phyloP scores from a whole-genome alignment of 2,888 invertebrate species.

The Drosophila limbata region DNA sequence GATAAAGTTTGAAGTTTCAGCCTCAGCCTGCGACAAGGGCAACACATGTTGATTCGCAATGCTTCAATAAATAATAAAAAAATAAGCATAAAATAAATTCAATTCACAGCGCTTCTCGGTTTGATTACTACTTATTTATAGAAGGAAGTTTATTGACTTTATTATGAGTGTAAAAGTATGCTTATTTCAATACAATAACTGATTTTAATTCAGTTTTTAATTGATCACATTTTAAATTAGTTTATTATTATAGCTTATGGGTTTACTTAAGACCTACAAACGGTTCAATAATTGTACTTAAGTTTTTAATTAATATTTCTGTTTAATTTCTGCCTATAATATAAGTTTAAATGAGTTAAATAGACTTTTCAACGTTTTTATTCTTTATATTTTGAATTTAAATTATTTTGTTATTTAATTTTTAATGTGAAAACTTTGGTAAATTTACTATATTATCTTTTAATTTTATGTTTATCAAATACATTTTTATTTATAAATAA shows the following conservation, averaged over 20 bases:
- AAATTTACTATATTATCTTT: background rate
- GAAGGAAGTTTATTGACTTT: background rate
- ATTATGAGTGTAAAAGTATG: background rate
- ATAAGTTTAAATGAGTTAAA: background rate
- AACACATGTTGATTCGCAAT: conserved; percentile 53
- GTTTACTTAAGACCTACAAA: no score
- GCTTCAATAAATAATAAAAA: conserved; percentile 30
- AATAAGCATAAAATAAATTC: conserved; percentile 28
- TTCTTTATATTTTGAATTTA: no score
- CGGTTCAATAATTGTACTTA: no score
- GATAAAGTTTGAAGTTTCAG: conserved; percentile 43
- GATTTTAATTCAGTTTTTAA: no score
- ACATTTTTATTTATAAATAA: no score
- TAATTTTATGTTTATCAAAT: background rate
- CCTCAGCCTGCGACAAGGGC: conserved; percentile 1
- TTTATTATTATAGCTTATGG: no score
- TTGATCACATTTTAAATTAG: no score
- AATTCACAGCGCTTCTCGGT: conserved; percentile 31
- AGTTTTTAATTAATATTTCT: no score
- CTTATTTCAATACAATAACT: no score
- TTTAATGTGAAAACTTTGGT: no score
- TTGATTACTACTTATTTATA: background rate
- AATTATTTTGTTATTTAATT: no score
- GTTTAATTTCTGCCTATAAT: background rate
- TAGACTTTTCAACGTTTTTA: background rate